Conservation (phyloP, 2,797 vertebrate species). For the Ctenopoma kingsleyae region DNA sequence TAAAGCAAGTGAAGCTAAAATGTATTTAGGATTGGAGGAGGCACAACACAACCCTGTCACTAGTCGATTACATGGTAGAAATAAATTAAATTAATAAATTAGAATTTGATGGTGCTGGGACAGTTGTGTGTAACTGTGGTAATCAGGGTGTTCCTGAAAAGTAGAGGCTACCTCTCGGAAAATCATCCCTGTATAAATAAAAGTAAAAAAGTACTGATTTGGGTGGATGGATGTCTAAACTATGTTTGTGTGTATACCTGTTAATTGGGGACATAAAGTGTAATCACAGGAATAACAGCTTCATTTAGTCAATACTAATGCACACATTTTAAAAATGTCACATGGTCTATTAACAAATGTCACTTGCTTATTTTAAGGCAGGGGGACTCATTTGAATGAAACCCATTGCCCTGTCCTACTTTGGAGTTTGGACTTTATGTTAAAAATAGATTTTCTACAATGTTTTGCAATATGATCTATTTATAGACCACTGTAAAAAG, state of each 20-base stretch:
- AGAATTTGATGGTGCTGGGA: too few species aligned
- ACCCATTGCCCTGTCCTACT: slow-evolving; percentile 45
- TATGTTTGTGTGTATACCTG: neutral
- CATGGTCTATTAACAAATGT: neutral
- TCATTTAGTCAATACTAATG: neutral
- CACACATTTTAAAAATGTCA: neutral
- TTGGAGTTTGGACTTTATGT: slow-evolving; percentile 37
- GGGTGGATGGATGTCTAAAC: neutral
- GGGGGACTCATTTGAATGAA: slow-evolving; percentile 25
- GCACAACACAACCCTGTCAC: neutral
- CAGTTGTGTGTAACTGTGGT: too few species aligned
- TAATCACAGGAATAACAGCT: neutral
- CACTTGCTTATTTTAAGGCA: slow-evolving; percentile 8
- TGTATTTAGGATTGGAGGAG: neutral
- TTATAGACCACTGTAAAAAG: slow-evolving; percentile 52
- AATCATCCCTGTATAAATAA: too few species aligned
- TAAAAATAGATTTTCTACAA: slow-evolving; percentile 64
- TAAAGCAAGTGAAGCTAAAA: neutral
- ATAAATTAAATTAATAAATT: too few species aligned
- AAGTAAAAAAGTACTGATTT: neutral
- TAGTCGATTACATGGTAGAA: neutral
- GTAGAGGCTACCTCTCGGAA: too few species aligned
- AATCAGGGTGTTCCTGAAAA: too few species aligned
- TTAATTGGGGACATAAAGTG: neutral
- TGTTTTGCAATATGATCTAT: slow-evolving; percentile 56